Base-by-base conservation (phyloP, 2,888 invertebrate species). In the Pasiphila rectangulata region DNA sequence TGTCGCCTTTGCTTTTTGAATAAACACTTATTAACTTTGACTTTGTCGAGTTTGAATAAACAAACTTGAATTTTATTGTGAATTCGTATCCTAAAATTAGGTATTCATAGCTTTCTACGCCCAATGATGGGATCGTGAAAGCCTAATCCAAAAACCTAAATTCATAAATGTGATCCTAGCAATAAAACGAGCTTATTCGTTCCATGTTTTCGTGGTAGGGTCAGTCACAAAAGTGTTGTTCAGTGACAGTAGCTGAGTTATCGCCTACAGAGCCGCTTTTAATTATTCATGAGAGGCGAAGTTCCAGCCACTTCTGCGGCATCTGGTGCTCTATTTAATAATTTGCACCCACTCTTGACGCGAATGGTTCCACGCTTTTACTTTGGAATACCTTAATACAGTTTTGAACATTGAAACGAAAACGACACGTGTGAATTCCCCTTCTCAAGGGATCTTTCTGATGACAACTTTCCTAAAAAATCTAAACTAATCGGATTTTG, bases 211-310 rank as follows among this genome's bases (percentile, higher is more conserved):
- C 46, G 25, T 56, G 41, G 56, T 58, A 56, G 41, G 54, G 52
- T 49, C 48, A 34, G 67, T 63, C 50, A 45, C 50, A 45, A 69
- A 75, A 78, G 74, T 75, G 77, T 75, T 79, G 74, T 75, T 73
- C 68, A 67, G 75, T 73, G 73, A 72, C 69, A 65, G 64, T 59
- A 59, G 56, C 63, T 82, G 82, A 84, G 78, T 84, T 85, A 84
- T 83, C 72, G 75, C 69, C 67, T 63, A 64, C 67, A 71, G 70
- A 69, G 69, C 68, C 61, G 72, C 64, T 71, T 84, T 84, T 83
- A 84, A 85, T 85, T 83, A 85, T 85, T 84, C 83, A 83, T 81
- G 81, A 83, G 74, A 57, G 67, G 65, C 69, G 68, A 76, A 80
- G 72, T 82, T 80, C 72, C 67, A 69, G 66, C 68, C 69, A 75